Evolutionary conservation across 1,140 invertebrate species (phyloP).

Genomic region (Oryzaephilus surinamensis): DNA sequence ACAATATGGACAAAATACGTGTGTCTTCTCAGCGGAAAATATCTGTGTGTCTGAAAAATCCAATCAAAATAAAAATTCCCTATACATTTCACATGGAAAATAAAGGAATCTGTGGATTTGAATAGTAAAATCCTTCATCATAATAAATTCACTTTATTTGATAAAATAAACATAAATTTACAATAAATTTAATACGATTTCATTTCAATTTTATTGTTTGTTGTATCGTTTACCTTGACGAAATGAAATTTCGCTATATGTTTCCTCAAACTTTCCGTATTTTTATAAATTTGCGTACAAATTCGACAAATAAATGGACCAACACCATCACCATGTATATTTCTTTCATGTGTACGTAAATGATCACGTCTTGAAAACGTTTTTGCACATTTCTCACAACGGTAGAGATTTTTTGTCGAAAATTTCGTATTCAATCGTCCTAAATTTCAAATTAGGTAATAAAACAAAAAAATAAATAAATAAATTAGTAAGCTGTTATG

Average conservation of each 20-base stretch:
- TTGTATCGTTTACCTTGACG: conserved; percentile 14
- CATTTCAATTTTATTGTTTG: conserved; percentile 11
- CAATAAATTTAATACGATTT: conserved; percentile 6
- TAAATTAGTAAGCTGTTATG: background rate
- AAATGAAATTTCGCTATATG: conserved; percentile 37
- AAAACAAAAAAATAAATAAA: background rate
- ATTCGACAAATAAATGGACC: conserved; percentile 35
- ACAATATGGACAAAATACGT: conserved; percentile 46
- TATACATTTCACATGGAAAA: background rate
- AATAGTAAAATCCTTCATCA: background rate
- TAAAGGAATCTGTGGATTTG: too few relatives aligned
- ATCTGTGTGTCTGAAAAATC: conserved; percentile 21
- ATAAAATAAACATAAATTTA: background rate
- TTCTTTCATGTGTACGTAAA: conserved; percentile 35
- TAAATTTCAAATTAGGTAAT: conserved; percentile 3
- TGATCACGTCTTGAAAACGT: conserved; percentile 35
- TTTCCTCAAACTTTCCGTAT: conserved; percentile 36
- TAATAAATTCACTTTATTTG: background rate
- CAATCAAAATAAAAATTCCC: background rate
- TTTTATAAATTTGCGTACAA: conserved; percentile 35
- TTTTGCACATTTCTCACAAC: conserved; percentile 33
- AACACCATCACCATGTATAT: conserved; percentile 37
- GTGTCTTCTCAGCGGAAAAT: conserved; percentile 34
- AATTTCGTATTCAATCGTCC: conserved; percentile 9
- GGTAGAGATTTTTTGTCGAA: conserved; percentile 23